phyloP scores from a whole-genome alignment of 1,140 invertebrate genomes.

The Meloidogyne floridensis region DNA sequence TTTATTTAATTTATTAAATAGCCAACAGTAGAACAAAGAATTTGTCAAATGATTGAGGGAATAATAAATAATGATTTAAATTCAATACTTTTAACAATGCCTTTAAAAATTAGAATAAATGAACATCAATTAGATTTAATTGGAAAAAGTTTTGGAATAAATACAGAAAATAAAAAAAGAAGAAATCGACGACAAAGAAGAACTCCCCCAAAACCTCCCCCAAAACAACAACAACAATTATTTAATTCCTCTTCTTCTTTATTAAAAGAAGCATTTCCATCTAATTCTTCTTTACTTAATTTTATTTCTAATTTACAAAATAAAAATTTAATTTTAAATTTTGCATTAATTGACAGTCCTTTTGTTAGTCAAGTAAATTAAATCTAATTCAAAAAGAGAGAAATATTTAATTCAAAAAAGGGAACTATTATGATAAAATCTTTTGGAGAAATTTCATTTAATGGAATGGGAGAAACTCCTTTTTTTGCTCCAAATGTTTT shows the following conservation, averaged over 20 bases:
- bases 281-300: constrained; percentile 62
- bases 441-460: constrained; percentile 61
- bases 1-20: constrained; percentile 28
- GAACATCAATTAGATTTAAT: constrained; percentile 63
- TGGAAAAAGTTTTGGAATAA: constrained; percentile 59
- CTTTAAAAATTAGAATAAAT: constrained; percentile 62
- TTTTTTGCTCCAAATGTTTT: constrained; percentile 63
- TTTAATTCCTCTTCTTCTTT: background rate
- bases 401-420: background rate
- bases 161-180: constrained; percentile 21
- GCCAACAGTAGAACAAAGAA: constrained; percentile 63
- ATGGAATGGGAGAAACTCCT: constrained; percentile 55
- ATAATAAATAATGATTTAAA: constrained; percentile 65
- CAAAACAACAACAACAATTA: background rate
- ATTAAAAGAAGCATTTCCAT: constrained; percentile 21
- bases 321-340: constrained; percentile 61
- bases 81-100: constrained; percentile 60
- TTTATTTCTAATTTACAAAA: constrained; percentile 60
- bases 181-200: constrained; percentile 25
- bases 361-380: constrained; percentile 52
- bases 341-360: constrained; percentile 57
- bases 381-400: background rate
- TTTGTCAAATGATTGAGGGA: constrained; percentile 65
- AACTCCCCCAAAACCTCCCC: background rate
- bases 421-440: constrained; percentile 62